Evolutionary conservation across 2,797 vertebrate genomes (phyloP), one percentile per base, ranked within the genome.

Genomic region (Cossypha polioptera): DNA sequence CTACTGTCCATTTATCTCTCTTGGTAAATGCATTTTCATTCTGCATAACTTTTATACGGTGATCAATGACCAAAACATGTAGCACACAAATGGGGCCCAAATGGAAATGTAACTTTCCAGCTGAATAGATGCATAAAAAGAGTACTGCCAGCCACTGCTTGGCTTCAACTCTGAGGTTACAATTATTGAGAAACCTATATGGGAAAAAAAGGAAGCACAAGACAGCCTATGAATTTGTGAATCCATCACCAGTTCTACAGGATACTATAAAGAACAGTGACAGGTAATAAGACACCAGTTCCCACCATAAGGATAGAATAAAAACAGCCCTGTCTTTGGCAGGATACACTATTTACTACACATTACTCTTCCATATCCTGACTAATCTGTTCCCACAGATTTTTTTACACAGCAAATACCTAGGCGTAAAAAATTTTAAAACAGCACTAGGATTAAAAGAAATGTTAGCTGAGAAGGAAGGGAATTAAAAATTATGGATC

Each of bases 1-100:
- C 81, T 84, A 36, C 40, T 48, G 50, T 61, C 85, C 86, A 66
- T 93, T 94, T 90, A 51, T 76, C 53, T 94, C 82, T 40, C 68
- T 81, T 31, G 18, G 29, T 87, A 95, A 91, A 58, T 73, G 79
- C 40, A 76, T 87, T 95, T 88, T 80, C 77, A 91, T 83, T 82
- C 79, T 48, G 36, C 16, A 3, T 68, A 42, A 67, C 54, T 93
- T 93, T 78, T 51, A 78, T 17, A 58, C 1, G 1, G 38, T 59
- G 58, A 95, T 95, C 82, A 76, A 81, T 17, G 28, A 87, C 65
- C 74, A 74, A 78, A 55, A 62, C 36, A 68, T 3, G 15, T 22
- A 92, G 57, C 43, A 71, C 71, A 77, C 48, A 54, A 55, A 63
- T 16, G 19, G 38, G 38, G 45, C 16, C 92, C 42, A 45, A 88